These are phyloP conservation scores for human (Homo sapiens) DNA, from an alignment of 2,113 vertebrate genomes.

Conservation along the genomic window DNA sequence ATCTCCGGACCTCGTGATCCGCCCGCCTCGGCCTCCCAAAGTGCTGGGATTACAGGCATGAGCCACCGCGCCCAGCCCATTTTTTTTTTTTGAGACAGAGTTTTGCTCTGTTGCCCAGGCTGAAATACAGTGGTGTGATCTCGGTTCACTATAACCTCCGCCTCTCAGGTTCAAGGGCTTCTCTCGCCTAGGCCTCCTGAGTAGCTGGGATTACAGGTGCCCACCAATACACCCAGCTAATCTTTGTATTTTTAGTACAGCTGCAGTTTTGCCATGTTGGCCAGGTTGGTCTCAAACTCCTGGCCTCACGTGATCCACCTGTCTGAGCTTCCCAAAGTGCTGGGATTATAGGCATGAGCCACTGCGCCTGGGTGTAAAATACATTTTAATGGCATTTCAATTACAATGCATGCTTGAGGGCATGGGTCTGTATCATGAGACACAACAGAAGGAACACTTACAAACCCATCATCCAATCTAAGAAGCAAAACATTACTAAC, in stretches of 20 bases:
- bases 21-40: not conserved
- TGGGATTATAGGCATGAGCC: not conserved
- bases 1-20: not conserved
- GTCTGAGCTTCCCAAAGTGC: not conserved
- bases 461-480: not conserved
- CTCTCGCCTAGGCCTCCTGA: too few relatives aligned
- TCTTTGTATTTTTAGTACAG: too few relatives aligned
- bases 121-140: too few relatives aligned
- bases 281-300: too few relatives aligned
- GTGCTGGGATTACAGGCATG: not conserved
- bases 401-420: not conserved
- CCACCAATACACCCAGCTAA: too few relatives aligned
- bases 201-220: too few relatives aligned
- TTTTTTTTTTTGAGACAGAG: not conserved
- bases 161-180: too few relatives aligned
- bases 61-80: not conserved
- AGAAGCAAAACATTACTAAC: not conserved
- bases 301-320: not conserved
- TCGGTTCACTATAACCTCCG: too few relatives aligned
- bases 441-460: not conserved
- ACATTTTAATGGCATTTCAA: slow-evolving; percentile 27
- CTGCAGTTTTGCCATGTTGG: too few relatives aligned
- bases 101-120: not conserved
- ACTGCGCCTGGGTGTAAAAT: not conserved
- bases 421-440: not conserved